A percentile compares a stretch with the other conserved stretches of the same genome.
phyloP scores from a whole-genome alignment of 2,888 invertebrate species.

The Limenitis arthemis region DNA sequence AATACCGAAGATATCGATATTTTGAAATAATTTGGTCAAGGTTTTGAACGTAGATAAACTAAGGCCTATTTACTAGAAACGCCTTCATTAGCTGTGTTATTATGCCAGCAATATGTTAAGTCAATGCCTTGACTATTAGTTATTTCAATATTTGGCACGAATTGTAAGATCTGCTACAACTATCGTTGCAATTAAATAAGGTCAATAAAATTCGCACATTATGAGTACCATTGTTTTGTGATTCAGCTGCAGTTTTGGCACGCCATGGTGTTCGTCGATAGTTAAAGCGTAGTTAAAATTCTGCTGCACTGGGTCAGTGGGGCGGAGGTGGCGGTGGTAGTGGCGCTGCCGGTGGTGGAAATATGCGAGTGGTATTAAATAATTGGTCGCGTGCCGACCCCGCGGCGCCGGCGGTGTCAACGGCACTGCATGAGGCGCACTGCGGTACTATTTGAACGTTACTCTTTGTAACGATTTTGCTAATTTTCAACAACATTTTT shows the following conservation, averaged over 20 bases:
- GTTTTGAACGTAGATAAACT: too few relatives aligned
- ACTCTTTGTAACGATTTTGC: constrained; percentile 15
- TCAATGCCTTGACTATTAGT: too few relatives aligned
- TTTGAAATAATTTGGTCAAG: too few relatives aligned
- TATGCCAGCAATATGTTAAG: too few relatives aligned
- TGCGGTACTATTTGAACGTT: constrained; percentile 44
- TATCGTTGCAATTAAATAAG: too few relatives aligned
- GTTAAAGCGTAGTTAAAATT: constrained; percentile 25
- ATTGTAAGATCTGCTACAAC: too few relatives aligned
- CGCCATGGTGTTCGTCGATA: constrained; percentile 20
- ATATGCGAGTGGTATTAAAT: constrained; percentile 42
- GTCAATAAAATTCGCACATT: too few relatives aligned
- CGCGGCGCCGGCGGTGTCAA: constrained; percentile 52
- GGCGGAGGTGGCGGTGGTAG: constrained; percentile 12
- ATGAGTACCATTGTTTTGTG: background rate
- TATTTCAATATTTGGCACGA: too few relatives aligned
- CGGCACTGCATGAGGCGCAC: constrained; percentile 56
- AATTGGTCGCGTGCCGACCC: constrained; percentile 61
- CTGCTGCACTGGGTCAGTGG: constrained; percentile 29
- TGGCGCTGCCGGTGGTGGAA: constrained; percentile 14
- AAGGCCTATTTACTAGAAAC: too few relatives aligned
- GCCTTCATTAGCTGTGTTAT: too few relatives aligned
- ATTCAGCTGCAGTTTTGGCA: constrained; percentile 17
- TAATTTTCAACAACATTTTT: constrained; percentile 5
- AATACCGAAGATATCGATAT: too few relatives aligned